Base-by-base conservation (phyloP, 1,140 invertebrate genomes). In the Sycophila sp. region DNA sequence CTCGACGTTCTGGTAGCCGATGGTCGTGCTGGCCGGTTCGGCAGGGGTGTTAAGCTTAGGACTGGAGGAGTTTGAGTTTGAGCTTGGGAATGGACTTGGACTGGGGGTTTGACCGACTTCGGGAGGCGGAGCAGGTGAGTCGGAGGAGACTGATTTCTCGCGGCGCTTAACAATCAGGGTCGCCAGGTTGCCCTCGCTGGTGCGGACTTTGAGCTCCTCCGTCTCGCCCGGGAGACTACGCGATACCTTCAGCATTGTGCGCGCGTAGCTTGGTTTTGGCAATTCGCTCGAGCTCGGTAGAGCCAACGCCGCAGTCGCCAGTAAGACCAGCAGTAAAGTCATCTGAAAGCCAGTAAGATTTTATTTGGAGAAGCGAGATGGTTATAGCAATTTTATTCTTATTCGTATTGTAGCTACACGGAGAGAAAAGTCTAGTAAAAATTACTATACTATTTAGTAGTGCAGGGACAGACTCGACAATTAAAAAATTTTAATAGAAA, bases 141-240 rank as follows among this genome's bases (percentile, higher is more conserved):
- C n/a, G n/a, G n/a, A n/a, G 4, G 34, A 8, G 0, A 28, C 32
- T 0, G 75, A 76, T 51, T 77, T 84, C 19, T 91, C 91, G 65
- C 90, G 89, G 79, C 92, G 90, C 78, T 93, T 94, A 1, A 95
- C 92, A 36, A 94, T 90, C 11, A 94, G 83, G 69, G 93, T 92
- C 0, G 93, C 92, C 2, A 93, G 77, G 49, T 90, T 91, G 10
- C 93, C 93, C 13, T 91, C 89, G 76, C 89, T 90, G 0, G 92
- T 93, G 65, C 91, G 88, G 0, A 95, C 91, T 77, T 91, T 92
- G 10, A 94, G 78, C 10, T 93, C 92, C 76, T 93, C 90, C 24
- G 90, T 93, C 47, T 92, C 89, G 4, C 91, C 90, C 2, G 92
- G 92, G 2, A 94, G 83, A 80, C 92, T 93, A 73, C 92, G 87